These are phyloP conservation scores for Hypomecis punctinalis DNA, from an alignment of 2,888 invertebrate genomes.

Conservation along the genomic window DNA sequence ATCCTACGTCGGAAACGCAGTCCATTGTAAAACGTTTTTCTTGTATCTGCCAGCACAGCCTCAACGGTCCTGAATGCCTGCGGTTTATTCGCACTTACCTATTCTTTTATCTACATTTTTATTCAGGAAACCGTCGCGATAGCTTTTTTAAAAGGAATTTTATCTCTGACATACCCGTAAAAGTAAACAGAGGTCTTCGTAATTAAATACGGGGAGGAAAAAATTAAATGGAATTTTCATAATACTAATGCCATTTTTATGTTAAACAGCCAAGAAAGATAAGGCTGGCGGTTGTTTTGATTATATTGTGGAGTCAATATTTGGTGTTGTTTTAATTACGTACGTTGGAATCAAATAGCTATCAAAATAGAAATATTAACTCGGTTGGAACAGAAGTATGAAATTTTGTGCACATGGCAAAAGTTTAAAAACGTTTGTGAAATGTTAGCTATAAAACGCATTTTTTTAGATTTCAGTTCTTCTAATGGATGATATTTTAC, in stretches of 20 bases:
- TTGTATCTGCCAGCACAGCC: conserved; percentile 37
- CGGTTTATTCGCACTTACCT: conserved; percentile 25
- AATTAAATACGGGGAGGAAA: conserved; percentile 34
- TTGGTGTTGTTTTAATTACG: background rate
- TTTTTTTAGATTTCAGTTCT: too few species aligned
- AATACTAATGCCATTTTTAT: conserved; percentile 27
- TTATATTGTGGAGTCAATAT: conserved; percentile 8
- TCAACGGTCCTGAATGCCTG: conserved; percentile 31
- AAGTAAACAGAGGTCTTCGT: conserved; percentile 29
- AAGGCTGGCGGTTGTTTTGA: conserved; percentile 17
- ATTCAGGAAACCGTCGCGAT: conserved; percentile 31
- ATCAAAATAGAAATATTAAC: too few species aligned
- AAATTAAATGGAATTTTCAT: conserved; percentile 14
- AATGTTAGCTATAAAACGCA: too few species aligned
- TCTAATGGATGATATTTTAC: too few species aligned
- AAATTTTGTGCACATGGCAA: too few species aligned
- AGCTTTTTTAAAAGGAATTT: conserved; percentile 29
- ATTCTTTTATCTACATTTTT: conserved; percentile 36
- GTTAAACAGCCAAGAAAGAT: conserved; percentile 20
- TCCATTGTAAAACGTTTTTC: conserved; percentile 41
- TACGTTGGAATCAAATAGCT: background rate
- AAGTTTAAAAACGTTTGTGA: too few species aligned
- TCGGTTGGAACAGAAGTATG: too few species aligned
- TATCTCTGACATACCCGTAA: conserved; percentile 35
- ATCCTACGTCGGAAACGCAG: conserved; percentile 17